phyloP scores from a whole-genome alignment of 2,888 invertebrate genomes.

The Calameuta idolon region DNA sequence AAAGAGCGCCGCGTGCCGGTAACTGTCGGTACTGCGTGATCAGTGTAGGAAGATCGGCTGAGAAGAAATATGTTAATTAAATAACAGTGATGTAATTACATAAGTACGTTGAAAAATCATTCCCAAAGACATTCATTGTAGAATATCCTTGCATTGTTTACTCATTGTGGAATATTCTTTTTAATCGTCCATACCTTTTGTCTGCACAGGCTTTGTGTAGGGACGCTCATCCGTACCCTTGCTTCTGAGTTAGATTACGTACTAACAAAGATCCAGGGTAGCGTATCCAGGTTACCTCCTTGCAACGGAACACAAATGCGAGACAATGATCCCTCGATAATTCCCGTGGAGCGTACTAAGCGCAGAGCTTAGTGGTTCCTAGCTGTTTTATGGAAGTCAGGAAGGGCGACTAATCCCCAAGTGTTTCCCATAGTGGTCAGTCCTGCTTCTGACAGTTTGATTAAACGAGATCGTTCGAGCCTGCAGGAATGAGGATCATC shows the following conservation, averaged over 20 bases:
- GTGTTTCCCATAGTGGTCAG: neutral
- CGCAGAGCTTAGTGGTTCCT: neutral
- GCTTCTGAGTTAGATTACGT: neutral
- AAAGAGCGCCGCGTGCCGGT: neutral
- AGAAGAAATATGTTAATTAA: neutral
- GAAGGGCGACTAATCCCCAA: neutral
- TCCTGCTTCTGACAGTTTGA: conserved; percentile 27
- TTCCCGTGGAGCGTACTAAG: neutral
- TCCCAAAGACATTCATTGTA: neutral
- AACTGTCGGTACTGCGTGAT: neutral
- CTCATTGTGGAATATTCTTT: neutral
- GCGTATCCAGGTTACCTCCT: neutral
- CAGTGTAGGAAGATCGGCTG: neutral
- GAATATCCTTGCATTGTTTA: neutral
- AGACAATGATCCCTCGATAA: neutral
- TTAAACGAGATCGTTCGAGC: conserved; percentile 28
- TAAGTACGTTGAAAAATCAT: neutral
- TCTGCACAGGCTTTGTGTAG: neutral
- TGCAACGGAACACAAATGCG: neutral
- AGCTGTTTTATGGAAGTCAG: neutral
- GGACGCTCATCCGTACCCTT: neutral
- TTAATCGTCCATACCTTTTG: neutral
- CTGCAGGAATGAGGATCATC: conserved; percentile 26
- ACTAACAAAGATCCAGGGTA: neutral
- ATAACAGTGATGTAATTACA: neutral